Base-by-base conservation (phyloP, 2,113 vertebrate species). In the Tachysurus vachellii region DNA sequence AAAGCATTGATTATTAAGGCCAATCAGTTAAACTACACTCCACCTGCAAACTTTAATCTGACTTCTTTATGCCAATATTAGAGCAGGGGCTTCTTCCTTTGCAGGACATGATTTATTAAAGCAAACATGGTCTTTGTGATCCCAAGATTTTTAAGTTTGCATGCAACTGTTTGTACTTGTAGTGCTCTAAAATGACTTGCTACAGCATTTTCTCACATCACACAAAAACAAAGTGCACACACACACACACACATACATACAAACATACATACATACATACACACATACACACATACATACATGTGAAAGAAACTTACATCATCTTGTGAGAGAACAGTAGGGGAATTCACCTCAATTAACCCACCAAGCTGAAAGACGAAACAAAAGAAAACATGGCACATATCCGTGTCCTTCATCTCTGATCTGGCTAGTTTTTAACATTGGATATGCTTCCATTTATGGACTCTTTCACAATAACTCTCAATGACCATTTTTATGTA, bases 311-410 rank as follows among this genome's bases (percentile, higher is more conserved):
- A 66, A 71, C 87, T 91, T 88, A 95, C 95, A 92, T 95, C 93
- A 31, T 95, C 92, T 88, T 95, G 94, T 82, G 91, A 96, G 92
- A 89, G 92, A 90, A 92, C 94, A 91, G 97, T 95, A 26, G 82
- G 50, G 3, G 75, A 13, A 57, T 85, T 80, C 56, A 47, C 62
- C 85, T 87, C 85, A 13, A 89, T 81, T 76, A 89, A 77, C 4
- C 82, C 88, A 19, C 88, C 88, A 21, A 99, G 96, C 98, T 99
- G 91, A 0, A 19, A 91, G 17, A 92, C 88, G 85, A 92, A 7
- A 81, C 70, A 87, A 80, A 87, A 71, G 1, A 87, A 56, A 71
- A 77, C 11, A 8, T 56, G 10, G 80, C 31, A 3, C 14, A 54
- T 70, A 54, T 70, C 28, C 23, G 16, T 31, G 10, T 54, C 64